Conservation (phyloP, 2,113 vertebrate genomes). For the Rallus limicola region DNA sequence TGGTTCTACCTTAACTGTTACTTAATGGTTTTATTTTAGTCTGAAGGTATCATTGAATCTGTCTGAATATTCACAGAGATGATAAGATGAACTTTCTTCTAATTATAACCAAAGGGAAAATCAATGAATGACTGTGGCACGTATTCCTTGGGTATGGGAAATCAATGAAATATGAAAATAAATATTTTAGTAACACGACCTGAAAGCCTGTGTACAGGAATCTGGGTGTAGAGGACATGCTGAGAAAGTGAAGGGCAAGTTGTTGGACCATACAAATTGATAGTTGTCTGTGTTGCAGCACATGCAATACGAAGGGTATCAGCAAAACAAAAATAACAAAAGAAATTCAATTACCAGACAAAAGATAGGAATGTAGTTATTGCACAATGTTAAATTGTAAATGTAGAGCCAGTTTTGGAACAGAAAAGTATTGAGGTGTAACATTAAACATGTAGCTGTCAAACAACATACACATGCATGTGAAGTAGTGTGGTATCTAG, state of each 20-base stretch:
- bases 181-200: not conserved
- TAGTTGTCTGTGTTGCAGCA: not conserved
- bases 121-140: not conserved
- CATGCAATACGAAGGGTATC: not conserved
- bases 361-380: not conserved
- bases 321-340: not conserved
- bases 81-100: not conserved
- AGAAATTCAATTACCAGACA: not conserved
- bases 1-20: not conserved
- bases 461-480: not conserved
- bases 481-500: not conserved
- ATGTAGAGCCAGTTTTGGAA: not conserved
- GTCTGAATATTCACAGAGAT: not conserved
- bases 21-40: not conserved
- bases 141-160: not conserved
- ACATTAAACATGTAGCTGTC: not conserved
- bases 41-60: not conserved
- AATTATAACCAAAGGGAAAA: constrained; percentile 15
- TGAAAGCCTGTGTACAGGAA: not conserved
- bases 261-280: not conserved
- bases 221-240: not conserved
- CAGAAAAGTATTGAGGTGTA: not conserved
- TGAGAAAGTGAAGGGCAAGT: not conserved
- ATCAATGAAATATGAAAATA: constrained; percentile 36
- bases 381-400: not conserved